Conservation (phyloP, 2,888 invertebrate genomes). For the Drosophila merina region DNA sequence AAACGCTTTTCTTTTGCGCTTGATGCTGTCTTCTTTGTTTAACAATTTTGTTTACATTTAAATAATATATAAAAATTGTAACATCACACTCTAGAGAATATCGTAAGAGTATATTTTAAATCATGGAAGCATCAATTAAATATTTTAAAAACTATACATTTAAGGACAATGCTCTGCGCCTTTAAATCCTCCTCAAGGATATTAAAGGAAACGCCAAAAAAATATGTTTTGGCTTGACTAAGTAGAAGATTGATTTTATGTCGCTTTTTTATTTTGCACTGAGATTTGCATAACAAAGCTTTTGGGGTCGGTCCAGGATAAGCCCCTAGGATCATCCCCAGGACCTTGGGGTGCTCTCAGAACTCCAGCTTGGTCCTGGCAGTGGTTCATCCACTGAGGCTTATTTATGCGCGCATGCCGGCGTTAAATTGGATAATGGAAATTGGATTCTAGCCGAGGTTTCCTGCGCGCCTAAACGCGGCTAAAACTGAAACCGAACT, state of each 20-base stretch:
- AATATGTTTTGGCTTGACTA: conserved; percentile 27
- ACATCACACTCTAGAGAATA: conserved; percentile 25
- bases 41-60: conserved; percentile 35
- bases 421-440: conserved; percentile 77
- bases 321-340: conserved; percentile 16
- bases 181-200: conserved; percentile 12
- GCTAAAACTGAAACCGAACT: conserved; percentile 34
- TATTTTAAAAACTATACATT: not conserved
- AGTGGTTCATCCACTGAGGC: conserved; percentile 18
- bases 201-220: conserved; percentile 29
- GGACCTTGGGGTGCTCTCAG: not conserved
- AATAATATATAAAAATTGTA: conserved; percentile 56
- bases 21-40: conserved; percentile 17
- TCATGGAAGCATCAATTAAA: not conserved
- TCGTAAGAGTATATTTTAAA: not conserved
- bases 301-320: conserved; percentile 16
- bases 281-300: conserved; percentile 73
- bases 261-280: conserved; percentile 22
- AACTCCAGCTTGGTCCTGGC: conserved; percentile 2
- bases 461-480: conserved; percentile 34
- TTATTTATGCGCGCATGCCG: conserved; percentile 68
- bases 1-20: conserved; percentile 27
- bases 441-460: conserved; percentile 64
- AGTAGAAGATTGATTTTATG: conserved; percentile 57
- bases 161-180: not conserved